These are phyloP conservation scores for Fratercula arctica DNA, from an alignment of 2,797 vertebrate genomes.

Conservation along the genomic window DNA sequence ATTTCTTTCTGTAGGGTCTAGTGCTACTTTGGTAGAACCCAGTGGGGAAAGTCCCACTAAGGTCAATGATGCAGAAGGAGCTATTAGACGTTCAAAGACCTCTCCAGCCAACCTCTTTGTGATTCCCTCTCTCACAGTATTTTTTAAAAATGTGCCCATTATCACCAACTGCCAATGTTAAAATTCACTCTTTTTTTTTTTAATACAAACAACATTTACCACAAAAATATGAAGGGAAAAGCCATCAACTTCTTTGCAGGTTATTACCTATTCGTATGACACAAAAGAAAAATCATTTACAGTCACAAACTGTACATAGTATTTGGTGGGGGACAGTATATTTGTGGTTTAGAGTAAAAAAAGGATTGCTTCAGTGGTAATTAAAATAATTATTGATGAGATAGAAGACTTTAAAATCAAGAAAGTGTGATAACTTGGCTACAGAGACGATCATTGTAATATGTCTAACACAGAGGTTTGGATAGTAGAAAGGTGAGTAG, in stretches of 20 bases:
- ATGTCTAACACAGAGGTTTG: conserved; percentile 70
- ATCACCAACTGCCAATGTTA: conserved; percentile 75
- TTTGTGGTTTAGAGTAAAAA: conserved; percentile 70
- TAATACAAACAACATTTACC: conserved; percentile 77
- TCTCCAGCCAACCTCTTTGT: neutral
- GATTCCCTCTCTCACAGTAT: neutral
- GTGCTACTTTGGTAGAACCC: neutral
- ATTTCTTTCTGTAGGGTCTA: neutral
- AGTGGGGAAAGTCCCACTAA: neutral
- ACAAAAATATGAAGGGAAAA: conserved; percentile 83
- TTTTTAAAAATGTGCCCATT: conserved; percentile 69
- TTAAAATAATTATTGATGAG: conserved; percentile 69
- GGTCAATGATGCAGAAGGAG: neutral
- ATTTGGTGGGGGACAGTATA: conserved; percentile 74
- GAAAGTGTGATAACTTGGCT: conserved; percentile 71
- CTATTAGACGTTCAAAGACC: neutral
- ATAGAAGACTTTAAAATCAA: conserved; percentile 78
- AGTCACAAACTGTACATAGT: conserved; percentile 89
- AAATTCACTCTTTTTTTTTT: conserved; percentile 74
- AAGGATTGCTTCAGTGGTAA: conserved; percentile 64
- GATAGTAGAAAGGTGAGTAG: conserved; percentile 66
- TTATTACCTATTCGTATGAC: conserved; percentile 82
- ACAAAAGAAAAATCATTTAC: conserved; percentile 87
- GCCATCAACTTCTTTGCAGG: conserved; percentile 80
- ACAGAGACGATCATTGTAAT: conserved; percentile 81